Base-by-base conservation (phyloP, 2,888 invertebrate genomes). In the Agrotis ipsilon region DNA sequence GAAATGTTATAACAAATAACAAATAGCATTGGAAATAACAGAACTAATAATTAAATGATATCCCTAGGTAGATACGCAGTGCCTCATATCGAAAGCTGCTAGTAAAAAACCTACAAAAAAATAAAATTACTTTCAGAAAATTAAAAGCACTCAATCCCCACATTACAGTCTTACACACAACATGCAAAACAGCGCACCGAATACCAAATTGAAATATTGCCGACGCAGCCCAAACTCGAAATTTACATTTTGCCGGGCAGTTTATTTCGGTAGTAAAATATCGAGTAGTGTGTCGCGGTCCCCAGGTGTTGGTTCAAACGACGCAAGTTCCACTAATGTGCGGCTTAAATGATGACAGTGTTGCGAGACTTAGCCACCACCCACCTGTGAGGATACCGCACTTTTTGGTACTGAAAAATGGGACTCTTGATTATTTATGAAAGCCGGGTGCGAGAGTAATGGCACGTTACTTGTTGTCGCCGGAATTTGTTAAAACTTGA, bases 311-410 rank as follows among this genome's bases (percentile, higher is more conserved):
- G 90, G 90, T 89, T 89, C 90, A 91, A 94, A 94, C 94, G 92
- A 93, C 91, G 91, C 93, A 95, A 96, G 94, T 94, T 96, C 93
- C 90, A 86, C 93, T 94, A 95, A 95, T 96, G 94, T 95, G 92
- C 91, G 94, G 94, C 94, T 94, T 96, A 95, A 95, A 95, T 92
- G 92, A 94, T 94, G 95, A 94, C 94, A 94, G 88, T 92, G 92
- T 92, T 91, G 93, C 85, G 90, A 91, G 87, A 87, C 88, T 90
- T 89, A 86, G 84, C 69, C 55, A 32, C n/a, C 54, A n/a, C 54
- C 55, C 78, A 83, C 79, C 74, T 75, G 75, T 65, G 79, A 78
- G 59, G 68, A 68, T 72, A 68, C 81, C 78, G 66, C 74, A 76
- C 72, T 83, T 85, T 84, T 85, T 83, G 83, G 79, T 74, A 59